These are phyloP conservation scores for Mongoloraphidia duomilia DNA, from an alignment of 2,888 invertebrate species.

Conservation along the genomic window DNA sequence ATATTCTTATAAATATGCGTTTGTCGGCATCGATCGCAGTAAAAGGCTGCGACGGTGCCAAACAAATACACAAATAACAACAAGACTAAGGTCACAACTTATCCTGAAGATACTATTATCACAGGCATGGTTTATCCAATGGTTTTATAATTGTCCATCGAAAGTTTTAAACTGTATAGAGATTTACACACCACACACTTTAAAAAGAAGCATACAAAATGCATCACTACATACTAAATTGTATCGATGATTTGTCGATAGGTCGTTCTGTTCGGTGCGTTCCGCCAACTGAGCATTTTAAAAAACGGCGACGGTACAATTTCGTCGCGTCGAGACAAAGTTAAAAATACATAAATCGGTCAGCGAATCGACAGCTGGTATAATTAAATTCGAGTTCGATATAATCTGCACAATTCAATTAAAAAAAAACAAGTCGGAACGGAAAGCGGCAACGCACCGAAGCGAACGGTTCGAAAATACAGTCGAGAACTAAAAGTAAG, in stretches of 20 bases:
- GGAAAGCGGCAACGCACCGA: no score
- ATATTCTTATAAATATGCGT: constrained; percentile 31
- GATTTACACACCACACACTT: no score
- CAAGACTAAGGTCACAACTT: constrained; percentile 52
- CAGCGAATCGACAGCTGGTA: no score
- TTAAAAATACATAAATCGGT: no score
- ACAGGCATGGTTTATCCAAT: constrained; percentile 43
- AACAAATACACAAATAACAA: constrained; percentile 29
- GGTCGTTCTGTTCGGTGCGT: constrained; percentile 14
- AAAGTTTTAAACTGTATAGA: constrained; percentile 6
- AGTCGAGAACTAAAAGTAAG: no score
- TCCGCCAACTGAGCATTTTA: constrained; percentile 16
- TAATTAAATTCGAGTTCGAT: no score
- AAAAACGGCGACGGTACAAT: constrained; percentile 5
- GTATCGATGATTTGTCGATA: constrained; percentile 9
- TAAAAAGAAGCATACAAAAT: no score
- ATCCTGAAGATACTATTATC: constrained; percentile 56
- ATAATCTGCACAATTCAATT: no score
- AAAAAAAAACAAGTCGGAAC: no score
- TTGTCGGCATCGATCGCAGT: constrained; percentile 17
- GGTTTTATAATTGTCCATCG: constrained; percentile 8
- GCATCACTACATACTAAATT: no score
- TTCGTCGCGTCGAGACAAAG: no score
- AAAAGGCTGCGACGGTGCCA: constrained; percentile 16
- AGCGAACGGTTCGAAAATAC: no score